Base-by-base conservation (phyloP, 2,888 invertebrate genomes). In the Philereme vetulata region DNA sequence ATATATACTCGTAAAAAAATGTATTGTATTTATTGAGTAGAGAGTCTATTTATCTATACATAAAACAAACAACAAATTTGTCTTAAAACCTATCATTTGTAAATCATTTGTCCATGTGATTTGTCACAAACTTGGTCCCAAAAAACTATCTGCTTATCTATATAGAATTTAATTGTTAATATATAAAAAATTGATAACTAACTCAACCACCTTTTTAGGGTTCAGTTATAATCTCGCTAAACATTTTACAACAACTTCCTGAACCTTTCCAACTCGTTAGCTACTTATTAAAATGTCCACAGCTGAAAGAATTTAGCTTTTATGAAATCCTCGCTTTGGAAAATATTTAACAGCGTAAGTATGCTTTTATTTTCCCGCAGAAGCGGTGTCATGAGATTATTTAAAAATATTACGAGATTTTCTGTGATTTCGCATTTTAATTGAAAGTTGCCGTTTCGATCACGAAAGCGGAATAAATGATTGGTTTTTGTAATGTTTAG, bases 331-430 rank as follows among this genome's bases (percentile, higher is more conserved):
- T 46, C 45, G 46, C 51, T 57, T 58, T 48, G 11, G n/a, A 46
- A 56, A 56, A 21, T 49, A 33, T 64, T 61, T 54, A 50, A 60
- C 50, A 50, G 45, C 42, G 47, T 54, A 21, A 21, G 21, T 21
- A 38, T 44, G 34, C 50, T 55, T 44, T 52, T 57, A 56, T 56
- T 63, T 53, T 42, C 34, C 11, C 9, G 42, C 35, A 9, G 48
- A 46, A 60, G 60, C 53, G 51, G 60, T 54, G 51, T 44, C 45
- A 52, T 49, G 53, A 62, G 45, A 34, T 45, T 54, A 62, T 62
- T 66, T 51, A 53, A 62, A 64, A 60, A 55, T 64, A 60, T 62
- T 62, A 64, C 60, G 45, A 36, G 51, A 57, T 11, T 53, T 54
- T 55, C 34, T 36, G 45, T 38, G 44, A 59, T 40, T 56, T 56